Conservation (phyloP, 1,140 invertebrate genomes). For the Asobara japonica region DNA sequence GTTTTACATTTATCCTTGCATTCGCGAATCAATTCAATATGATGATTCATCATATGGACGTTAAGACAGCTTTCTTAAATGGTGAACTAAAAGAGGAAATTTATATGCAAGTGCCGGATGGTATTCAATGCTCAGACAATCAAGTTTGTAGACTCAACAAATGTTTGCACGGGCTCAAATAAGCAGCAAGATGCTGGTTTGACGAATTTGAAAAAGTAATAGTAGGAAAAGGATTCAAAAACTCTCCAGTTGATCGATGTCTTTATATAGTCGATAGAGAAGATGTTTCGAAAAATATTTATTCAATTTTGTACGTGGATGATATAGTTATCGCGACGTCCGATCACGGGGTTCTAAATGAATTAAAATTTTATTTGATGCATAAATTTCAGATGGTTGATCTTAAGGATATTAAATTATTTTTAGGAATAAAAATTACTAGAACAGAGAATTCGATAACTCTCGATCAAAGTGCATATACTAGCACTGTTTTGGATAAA, state of each 20-base stretch:
- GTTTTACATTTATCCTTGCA: not conserved
- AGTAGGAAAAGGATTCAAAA: not conserved
- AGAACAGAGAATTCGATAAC: conserved; percentile 16
- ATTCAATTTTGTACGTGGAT: conserved; percentile 41
- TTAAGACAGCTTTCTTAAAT: conserved; percentile 39
- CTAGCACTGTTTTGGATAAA: conserved; percentile 25
- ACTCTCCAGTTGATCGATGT: not conserved
- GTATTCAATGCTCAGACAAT: not conserved
- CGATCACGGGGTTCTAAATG: not conserved
- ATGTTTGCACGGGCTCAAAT: not conserved
- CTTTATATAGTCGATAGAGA: conserved; percentile 26
- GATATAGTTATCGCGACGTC: conserved; percentile 28
- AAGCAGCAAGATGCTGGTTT: not conserved
- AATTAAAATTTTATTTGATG: conserved; percentile 30
- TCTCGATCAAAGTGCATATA: conserved; percentile 26
- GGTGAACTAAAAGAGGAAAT: conserved; percentile 37
- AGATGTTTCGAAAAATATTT: conserved; percentile 29
- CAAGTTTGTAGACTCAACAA: not conserved
- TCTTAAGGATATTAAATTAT: conserved; percentile 35
- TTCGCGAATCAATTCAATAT: conserved; percentile 26
- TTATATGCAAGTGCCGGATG: conserved; percentile 41
- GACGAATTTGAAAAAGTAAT: not conserved
- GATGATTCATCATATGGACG: conserved; percentile 42
- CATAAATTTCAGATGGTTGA: conserved; percentile 30
- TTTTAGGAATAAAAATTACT: conserved; percentile 35